These are phyloP conservation scores for Medauroidea extradentata DNA, from an alignment of 1,140 invertebrate species.

Conservation along the genomic window DNA sequence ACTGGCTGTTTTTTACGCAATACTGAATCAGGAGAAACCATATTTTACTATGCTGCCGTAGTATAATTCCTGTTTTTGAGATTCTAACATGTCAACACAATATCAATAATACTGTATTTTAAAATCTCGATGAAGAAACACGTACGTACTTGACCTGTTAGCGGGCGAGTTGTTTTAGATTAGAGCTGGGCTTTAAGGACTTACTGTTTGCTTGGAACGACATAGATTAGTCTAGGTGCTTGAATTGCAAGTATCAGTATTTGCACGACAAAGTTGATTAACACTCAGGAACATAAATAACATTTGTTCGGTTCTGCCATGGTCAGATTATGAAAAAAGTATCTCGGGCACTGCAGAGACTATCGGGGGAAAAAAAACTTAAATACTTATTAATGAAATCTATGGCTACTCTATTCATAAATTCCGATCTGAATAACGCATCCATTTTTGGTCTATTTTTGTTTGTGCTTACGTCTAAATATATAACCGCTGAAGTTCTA, in stretches of 20 bases:
- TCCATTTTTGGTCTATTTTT: too few species aligned
- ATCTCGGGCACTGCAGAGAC: too few species aligned
- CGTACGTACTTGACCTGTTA: constrained; percentile 16
- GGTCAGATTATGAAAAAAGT: too few species aligned
- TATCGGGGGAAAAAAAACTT: too few species aligned
- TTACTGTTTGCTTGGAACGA: neutral
- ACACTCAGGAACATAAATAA: too few species aligned
- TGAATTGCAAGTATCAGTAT: neutral
- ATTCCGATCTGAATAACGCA: too few species aligned
- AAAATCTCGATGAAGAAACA: constrained; percentile 12
- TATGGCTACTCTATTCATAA: too few species aligned
- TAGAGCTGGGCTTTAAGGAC: constrained; percentile 24
- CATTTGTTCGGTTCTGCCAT: too few species aligned
- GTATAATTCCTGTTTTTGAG: constrained; percentile 17
- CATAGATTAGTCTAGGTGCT: constrained; percentile 4
- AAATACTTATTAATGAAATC: too few species aligned
- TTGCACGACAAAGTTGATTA: too few species aligned
- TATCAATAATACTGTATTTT: constrained; percentile 8
- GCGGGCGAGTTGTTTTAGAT: constrained; percentile 16
- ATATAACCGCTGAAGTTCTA: too few species aligned
- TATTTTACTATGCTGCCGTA: constrained; percentile 18
- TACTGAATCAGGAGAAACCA: constrained; percentile 6
- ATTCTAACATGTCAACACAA: constrained; percentile 16
- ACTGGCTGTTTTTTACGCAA: constrained; percentile 11
- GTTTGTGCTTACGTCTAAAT: too few species aligned